Evolutionary conservation across 2,888 invertebrate genomes (phyloP), one percentile per base, ranked within the genome.

Genomic region (Mechanitis mazaeus): DNA sequence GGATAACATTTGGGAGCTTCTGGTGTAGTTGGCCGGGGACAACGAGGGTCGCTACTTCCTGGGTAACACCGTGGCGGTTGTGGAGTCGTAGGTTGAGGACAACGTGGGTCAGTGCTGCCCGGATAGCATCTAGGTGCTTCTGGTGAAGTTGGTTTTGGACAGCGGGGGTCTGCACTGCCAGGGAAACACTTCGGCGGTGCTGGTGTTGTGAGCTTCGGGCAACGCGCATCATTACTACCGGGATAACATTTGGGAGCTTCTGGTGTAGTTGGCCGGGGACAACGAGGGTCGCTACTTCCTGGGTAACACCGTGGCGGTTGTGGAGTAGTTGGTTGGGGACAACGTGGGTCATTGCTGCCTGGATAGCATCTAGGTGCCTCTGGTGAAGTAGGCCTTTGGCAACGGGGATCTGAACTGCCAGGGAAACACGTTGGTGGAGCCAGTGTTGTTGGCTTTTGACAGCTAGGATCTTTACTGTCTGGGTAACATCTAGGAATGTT

Each of bases 401-500:
- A 79, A 56, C 69, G 72, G 3, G 72, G 71, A 55, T 76, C 70
- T 1, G 66, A 62, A n/a, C 75, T 75, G 0, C 81, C 82, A 4
- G 79, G 80, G 47, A 76, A 79, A 55, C 81, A 80, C 33, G 12
- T 58, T 7, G 72, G 65, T 68, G 79, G 74, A 42, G 76, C 66
- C 54, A 75, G 72, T 33, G 75, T 68, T 3, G 80, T 74, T 35
- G 74, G 64, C 64, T 76, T 74, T 56, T 73, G 81, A 65, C 88
- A 88, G 33, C 74, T 75, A 9, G 71, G 72, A 57, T 76, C 69
- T 3, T 69, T 62, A 9, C 75, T 75, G 1, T 80, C 82, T 6
- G 80, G 80, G 42, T 78, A 79, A 55, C 81, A 80, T 60, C 85
- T 86, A 20, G 72, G 75, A 3, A 81, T 80, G 67, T 72, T 68